Percentiles rank a stretch among this genome's conserved stretches.
phyloP scores from a whole-genome alignment of 2,113 vertebrate genomes.

The Tychaedon coryphoeus region DNA sequence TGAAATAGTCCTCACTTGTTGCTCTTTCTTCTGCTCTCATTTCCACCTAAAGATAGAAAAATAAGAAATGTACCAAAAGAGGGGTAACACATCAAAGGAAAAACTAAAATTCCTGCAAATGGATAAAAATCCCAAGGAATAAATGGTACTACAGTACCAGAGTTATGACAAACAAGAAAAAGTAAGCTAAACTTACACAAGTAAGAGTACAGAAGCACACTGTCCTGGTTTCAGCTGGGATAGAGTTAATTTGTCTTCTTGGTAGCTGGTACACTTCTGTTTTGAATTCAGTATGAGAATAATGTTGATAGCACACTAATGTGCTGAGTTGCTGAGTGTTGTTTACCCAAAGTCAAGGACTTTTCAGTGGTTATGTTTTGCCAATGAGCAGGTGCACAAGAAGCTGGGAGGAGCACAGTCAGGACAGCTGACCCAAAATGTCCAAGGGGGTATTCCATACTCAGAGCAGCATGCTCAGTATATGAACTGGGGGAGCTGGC shows the following conservation, averaged over 20 bases:
- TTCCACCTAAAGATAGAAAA: background rate
- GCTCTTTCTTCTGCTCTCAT: fast-evolving
- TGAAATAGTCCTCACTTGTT: background rate
- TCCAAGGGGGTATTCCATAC: background rate
- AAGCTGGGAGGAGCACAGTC: background rate
- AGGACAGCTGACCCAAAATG: background rate
- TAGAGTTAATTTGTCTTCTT: background rate
- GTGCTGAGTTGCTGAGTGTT: background rate
- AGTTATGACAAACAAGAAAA: background rate
- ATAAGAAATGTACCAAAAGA: background rate
- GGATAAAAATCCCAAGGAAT: background rate
- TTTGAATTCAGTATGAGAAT: background rate
- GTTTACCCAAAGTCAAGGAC: background rate
- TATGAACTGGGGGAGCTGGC: background rate
- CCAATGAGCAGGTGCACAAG: background rate
- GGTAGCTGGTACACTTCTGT: background rate
- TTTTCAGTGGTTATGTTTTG: background rate
- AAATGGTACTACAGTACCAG: background rate
- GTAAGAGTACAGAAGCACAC: background rate
- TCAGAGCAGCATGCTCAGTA: background rate
- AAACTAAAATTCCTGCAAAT: background rate
- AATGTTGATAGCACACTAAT: background rate
- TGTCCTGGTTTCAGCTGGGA: background rate
- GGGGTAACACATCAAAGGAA: background rate
- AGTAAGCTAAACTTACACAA: background rate